A percentile compares a stretch with the other conserved stretches of the same genome.
These are phyloP conservation scores for Drosophila navojoa DNA, from an alignment of 1,140 invertebrate species.

Conservation along the genomic window DNA sequence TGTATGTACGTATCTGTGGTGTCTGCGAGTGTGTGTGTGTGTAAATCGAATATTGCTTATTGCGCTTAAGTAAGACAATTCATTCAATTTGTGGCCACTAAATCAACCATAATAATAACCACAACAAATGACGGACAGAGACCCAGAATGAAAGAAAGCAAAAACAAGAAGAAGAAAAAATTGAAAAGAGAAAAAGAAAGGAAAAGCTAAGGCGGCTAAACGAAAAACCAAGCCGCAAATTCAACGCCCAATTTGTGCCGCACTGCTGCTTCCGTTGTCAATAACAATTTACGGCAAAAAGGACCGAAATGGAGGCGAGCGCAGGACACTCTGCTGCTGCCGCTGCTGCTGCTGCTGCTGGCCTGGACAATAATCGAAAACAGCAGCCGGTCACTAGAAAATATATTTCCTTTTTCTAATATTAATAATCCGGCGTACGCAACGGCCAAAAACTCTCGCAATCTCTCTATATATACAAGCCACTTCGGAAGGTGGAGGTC, in stretches of 20 bases:
- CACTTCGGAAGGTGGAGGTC: background rate
- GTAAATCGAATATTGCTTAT: conserved; percentile 67
- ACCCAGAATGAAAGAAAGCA: conserved; percentile 21
- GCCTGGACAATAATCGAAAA: conserved; percentile 78
- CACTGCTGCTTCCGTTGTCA: conserved; percentile 80
- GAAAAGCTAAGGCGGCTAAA: conserved; percentile 44
- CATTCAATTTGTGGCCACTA: conserved; percentile 82
- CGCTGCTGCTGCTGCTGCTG: background rate
- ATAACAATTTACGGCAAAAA: conserved; percentile 80
- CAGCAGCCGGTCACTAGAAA: conserved; percentile 78
- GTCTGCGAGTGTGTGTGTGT: background rate
- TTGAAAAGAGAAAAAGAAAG: conserved; percentile 16
- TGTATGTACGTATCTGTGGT: conserved; percentile 20
- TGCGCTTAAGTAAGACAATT: conserved; percentile 81
- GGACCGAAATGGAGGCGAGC: conserved; percentile 33
- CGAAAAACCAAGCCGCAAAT: conserved; percentile 74
- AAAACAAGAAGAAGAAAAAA: conserved; percentile 32
- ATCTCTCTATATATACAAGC: conserved; percentile 33
- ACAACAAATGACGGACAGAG: conserved; percentile 65
- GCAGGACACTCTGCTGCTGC: conserved; percentile 4
- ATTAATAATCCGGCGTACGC: conserved; percentile 79
- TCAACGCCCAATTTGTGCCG: conserved; percentile 81
- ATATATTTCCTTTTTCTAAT: conserved; percentile 77
- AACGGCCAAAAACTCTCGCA: conserved; percentile 37
- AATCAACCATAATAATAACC: conserved; percentile 82